Conservation (phyloP, 2,888 invertebrate genomes). For the Trichacis sp. region DNA sequence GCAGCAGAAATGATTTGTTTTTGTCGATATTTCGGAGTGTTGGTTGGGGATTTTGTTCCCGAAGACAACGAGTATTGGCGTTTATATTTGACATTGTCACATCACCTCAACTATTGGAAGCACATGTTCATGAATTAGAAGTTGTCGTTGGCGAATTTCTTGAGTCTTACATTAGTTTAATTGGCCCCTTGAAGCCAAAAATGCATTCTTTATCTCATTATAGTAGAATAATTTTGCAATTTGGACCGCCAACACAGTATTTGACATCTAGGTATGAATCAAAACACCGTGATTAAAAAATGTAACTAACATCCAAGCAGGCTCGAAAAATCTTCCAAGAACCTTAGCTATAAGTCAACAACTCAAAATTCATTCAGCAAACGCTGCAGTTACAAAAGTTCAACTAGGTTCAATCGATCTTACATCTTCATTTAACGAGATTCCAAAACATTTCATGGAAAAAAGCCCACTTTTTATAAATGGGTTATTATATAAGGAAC, state of each 20-base stretch:
- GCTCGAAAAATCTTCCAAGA: too few species aligned
- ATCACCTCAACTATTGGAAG: background rate
- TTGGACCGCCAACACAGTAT: constrained; percentile 14
- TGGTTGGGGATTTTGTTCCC: background rate
- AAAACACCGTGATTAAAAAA: constrained; percentile 10
- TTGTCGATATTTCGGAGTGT: background rate
- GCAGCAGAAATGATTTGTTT: background rate
- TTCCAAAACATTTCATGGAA: too few species aligned
- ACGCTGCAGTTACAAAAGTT: too few species aligned
- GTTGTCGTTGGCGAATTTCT: constrained; percentile 15
- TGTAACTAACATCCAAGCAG: constrained; percentile 6
- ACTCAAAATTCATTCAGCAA: too few species aligned
- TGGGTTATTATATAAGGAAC: too few species aligned
- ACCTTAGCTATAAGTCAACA: too few species aligned
- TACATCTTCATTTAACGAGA: too few species aligned
- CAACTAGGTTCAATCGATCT: too few species aligned
- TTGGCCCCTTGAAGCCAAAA: constrained; percentile 16
- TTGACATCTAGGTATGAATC: constrained; percentile 20
- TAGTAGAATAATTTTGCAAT: constrained; percentile 17
- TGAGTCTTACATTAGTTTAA: constrained; percentile 12
- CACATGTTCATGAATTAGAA: too few species aligned
- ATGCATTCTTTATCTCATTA: constrained; percentile 23
- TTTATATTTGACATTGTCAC: background rate
- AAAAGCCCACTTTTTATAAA: too few species aligned
- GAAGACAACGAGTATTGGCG: background rate